A percentile compares a stretch with the other conserved stretches of the same genome.
phyloP scores from a whole-genome alignment of 2,113 vertebrate species.

The Calidris pugnax region DNA sequence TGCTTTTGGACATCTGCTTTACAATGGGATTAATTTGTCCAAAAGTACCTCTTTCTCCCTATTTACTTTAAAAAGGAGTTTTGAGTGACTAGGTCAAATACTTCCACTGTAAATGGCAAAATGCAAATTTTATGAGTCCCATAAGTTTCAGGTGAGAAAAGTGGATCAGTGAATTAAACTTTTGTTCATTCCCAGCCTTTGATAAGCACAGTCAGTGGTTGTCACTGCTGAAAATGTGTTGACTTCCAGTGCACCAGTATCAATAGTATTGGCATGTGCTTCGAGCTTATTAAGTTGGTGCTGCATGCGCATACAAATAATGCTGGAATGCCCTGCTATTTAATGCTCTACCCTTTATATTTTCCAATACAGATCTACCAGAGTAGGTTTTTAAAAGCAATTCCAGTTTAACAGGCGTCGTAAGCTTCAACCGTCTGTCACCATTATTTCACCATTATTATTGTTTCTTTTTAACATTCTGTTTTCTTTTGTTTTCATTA shows the following conservation, averaged over 20 bases:
- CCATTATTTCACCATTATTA: neutral
- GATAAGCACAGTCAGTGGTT: neutral
- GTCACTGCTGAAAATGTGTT: constrained; percentile 16
- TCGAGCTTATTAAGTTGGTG: neutral
- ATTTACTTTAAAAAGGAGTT: neutral
- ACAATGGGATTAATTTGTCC: neutral
- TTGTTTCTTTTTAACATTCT: neutral
- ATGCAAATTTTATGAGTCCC: neutral
- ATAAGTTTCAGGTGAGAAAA: neutral
- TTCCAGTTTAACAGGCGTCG: neutral
- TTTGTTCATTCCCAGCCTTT: neutral
- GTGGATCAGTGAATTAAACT: neutral
- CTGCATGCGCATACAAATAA: constrained; percentile 29
- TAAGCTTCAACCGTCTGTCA: constrained; percentile 12
- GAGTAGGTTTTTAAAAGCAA: neutral
- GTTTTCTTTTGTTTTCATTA: constrained; percentile 1
- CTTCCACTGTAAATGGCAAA: neutral
- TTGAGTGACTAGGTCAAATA: neutral
- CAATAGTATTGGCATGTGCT: constrained; percentile 7
- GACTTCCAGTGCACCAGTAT: neutral
- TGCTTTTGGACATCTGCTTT: neutral
- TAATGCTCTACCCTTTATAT: neutral
- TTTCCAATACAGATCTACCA: constrained; percentile 1
- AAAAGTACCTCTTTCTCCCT: neutral
- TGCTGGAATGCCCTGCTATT: constrained; percentile 8